A percentile compares a stretch with the other conserved stretches of the same genome.
These are phyloP conservation scores for Sphenodon punctatus DNA, from an alignment of 2,797 vertebrate species.

Conservation along the genomic window DNA sequence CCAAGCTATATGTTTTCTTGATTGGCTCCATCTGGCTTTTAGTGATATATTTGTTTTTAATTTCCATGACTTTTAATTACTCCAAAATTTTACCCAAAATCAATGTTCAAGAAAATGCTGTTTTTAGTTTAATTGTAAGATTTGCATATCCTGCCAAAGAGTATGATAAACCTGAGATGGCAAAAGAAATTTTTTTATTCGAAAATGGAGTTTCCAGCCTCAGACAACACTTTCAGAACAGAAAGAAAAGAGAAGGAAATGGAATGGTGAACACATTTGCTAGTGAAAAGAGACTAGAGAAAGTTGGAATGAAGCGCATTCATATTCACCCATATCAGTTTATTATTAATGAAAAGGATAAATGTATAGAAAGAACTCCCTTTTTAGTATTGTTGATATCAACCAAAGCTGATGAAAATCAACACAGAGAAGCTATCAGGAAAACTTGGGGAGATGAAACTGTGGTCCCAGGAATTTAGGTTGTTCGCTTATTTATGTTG, in stretches of 20 bases:
- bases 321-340: not conserved
- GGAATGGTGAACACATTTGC: not conserved
- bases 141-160: not conserved
- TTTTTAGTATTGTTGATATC: slow-evolving; percentile 36
- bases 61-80: not conserved
- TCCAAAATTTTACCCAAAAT: not conserved
- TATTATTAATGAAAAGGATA: slow-evolving; percentile 30
- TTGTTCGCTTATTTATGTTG: slow-evolving; percentile 11
- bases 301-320: not conserved
- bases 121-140: not conserved
- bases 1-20: not conserved
- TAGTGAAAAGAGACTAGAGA: not conserved
- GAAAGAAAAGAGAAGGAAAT: not conserved
- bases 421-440: not conserved
- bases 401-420: not conserved
- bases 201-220: rapidly evolving
- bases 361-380: not conserved
- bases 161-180: not conserved
- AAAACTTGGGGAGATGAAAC: not conserved
- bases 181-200: not conserved
- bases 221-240: not conserved
- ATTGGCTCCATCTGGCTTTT: not conserved
- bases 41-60: not conserved
- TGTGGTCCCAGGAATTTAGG: rapidly evolving
- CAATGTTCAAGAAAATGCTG: not conserved